A percentile compares a stretch with the other conserved stretches of the same genome.
phyloP scores from a whole-genome alignment of 2,888 invertebrate species.

The Ypsolopha sequella region DNA sequence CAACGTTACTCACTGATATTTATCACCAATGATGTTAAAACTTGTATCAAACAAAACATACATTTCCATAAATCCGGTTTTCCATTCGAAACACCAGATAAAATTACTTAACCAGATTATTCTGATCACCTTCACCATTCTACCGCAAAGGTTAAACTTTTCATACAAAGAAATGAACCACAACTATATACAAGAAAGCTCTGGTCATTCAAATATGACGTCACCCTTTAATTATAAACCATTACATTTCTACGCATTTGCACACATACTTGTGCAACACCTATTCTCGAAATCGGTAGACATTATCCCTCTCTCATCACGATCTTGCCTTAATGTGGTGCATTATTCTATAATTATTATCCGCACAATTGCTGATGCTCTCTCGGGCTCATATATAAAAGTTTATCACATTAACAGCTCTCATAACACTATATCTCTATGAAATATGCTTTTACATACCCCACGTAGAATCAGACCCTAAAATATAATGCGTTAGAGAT shows the following conservation, averaged over 20 bases:
- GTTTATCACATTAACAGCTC: constrained; percentile 55
- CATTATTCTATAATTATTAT: constrained; percentile 53
- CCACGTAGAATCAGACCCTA: constrained; percentile 7
- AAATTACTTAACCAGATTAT: background rate
- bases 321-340: constrained; percentile 27
- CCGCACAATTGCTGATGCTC: constrained; percentile 52
- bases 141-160: background rate
- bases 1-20: no score
- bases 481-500: background rate
- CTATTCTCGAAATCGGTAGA: constrained; percentile 49
- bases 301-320: constrained; percentile 41
- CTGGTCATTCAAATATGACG: background rate
- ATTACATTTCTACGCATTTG: background rate
- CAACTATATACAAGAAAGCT: background rate
- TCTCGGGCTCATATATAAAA: constrained; percentile 36
- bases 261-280: constrained; percentile 12
- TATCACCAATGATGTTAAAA: no score
- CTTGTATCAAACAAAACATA: no score
- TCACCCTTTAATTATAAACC: background rate
- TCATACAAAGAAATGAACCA: no score
- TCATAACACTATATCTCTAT: constrained; percentile 60
- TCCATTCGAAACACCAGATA: background rate
- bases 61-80: background rate
- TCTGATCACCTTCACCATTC: background rate
- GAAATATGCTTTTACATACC: constrained; percentile 48